A percentile compares a stretch with the other conserved stretches of the same genome.
These are phyloP conservation scores for Drepanosiphum platanoidis DNA, from an alignment of 2,888 invertebrate genomes.

Conservation along the genomic window DNA sequence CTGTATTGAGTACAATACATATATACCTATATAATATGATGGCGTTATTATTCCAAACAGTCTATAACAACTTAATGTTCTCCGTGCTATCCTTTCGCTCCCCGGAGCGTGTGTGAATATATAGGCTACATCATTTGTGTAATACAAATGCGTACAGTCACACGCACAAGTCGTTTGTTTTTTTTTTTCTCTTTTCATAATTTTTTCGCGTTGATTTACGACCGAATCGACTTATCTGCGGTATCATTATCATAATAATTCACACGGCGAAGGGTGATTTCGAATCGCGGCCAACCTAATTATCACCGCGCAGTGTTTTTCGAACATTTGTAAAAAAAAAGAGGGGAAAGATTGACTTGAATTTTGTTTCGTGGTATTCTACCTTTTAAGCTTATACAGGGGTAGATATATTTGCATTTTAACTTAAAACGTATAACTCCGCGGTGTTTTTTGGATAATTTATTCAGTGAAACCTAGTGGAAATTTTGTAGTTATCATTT, in stretches of 20 bases:
- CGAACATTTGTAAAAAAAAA: conserved; percentile 15
- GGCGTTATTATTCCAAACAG: too few relatives aligned
- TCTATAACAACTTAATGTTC: background rate
- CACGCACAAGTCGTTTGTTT: background rate
- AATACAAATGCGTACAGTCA: background rate
- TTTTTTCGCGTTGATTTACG: background rate
- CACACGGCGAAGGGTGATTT: background rate
- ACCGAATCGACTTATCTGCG: background rate
- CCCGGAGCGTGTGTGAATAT: background rate
- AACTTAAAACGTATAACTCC: conserved; percentile 21
- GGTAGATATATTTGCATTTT: conserved; percentile 40
- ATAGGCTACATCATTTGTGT: background rate
- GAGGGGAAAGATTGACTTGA: conserved; percentile 23
- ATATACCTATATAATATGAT: too few relatives aligned
- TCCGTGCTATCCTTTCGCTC: background rate
- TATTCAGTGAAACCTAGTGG: conserved; percentile 42
- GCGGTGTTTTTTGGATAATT: conserved; percentile 11
- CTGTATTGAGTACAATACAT: too few relatives aligned
- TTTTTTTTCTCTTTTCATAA: background rate
- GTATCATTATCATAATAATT: conserved; percentile 18
- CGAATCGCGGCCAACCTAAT: conserved; percentile 1
- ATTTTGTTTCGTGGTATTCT: conserved; percentile 16
- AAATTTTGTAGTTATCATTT: conserved; percentile 41
- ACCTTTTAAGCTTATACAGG: background rate
- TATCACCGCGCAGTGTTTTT: background rate